Base-by-base conservation (phyloP, 2,797 vertebrate species). In the Dryobates pubescens region DNA sequence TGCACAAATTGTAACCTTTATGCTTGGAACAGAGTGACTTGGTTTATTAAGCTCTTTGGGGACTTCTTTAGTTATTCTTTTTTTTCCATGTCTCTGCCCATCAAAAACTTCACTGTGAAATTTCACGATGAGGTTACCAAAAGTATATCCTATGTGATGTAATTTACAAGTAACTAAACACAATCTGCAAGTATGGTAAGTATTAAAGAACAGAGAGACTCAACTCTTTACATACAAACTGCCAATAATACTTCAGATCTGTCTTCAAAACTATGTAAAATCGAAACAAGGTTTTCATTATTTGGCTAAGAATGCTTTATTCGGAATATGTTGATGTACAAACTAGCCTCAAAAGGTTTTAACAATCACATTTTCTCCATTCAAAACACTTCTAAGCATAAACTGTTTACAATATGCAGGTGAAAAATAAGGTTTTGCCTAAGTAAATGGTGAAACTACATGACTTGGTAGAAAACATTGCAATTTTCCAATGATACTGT, bases 81-180 rank as follows among this genome's bases (percentile, higher is more conserved):
- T 36, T 58, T 17, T 69, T 45, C 19, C 32, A 17, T 29, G 8
- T 3, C 5, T 6, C 43, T 18, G 10, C 11, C 6, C 6, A 45
- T 29, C 6, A 61, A 24, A 15, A 12, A 59, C 2, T 30, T n/a
- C n/a, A n/a, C n/a, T 5, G 34, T 13, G 7, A 78, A 75, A 61
- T 56, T 45, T 71, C 41, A 22, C 7, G 8, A 57, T 38, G 11
- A 43, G 7, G 67, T 61, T 64, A 53, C 51, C 53, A 63, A 2
- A 17, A 6, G 8, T 14, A 68, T 11, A 32, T 1, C 3, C 23
- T 64, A 2, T 1, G 0, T 15, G 7, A 67, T 23, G 5, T 23
- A 65, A 74, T 10, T 29, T 14, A 36, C 30, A 65, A 56, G 8
- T 36, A 70, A 10, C 22, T 45, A 34, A 69, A 63, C 43, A 53